Conservation (phyloP, 2,113 vertebrate genomes). For the Mus spicilegus region DNA sequence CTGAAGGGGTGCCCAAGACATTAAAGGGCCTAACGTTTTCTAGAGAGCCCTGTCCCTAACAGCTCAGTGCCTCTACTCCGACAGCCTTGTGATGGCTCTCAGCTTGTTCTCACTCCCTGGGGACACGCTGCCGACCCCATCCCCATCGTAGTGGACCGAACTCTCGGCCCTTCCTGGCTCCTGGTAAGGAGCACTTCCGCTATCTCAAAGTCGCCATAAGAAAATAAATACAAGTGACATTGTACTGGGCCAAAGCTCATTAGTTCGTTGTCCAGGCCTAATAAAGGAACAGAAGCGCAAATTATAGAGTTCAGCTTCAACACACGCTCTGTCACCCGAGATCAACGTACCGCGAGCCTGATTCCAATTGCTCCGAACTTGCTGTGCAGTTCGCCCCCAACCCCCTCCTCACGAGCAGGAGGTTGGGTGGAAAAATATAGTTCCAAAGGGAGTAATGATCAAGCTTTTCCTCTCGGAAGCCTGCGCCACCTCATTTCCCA, state of each 20-base stretch:
- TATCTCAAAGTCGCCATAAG: conserved; percentile 87
- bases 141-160: background rate
- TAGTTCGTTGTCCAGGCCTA: conserved; percentile 94
- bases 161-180: conserved; percentile 54
- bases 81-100: background rate
- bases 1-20: background rate
- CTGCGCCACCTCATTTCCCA: conserved; percentile 87
- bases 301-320: conserved; percentile 93
- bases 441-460: conserved; percentile 87
- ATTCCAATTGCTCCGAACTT: conserved; percentile 90
- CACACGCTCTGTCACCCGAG: conserved; percentile 95
- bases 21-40: background rate
- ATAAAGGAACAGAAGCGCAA: conserved; percentile 95
- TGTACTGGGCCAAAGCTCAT: conserved; percentile 93
- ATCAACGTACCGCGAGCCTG: conserved; percentile 89
- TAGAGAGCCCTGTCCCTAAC: background rate
- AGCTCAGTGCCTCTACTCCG: background rate
- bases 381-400: conserved; percentile 76
- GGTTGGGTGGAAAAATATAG: conserved; percentile 88
- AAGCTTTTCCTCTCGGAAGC: conserved; percentile 86
- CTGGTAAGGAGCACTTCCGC: conserved; percentile 74
- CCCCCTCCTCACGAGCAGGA: conserved; percentile 79
- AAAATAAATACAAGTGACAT: conserved; percentile 96
- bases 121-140: background rate
- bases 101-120: background rate